Base-by-base conservation (phyloP, 2,113 vertebrate genomes). In the Irena cyanogastra region DNA sequence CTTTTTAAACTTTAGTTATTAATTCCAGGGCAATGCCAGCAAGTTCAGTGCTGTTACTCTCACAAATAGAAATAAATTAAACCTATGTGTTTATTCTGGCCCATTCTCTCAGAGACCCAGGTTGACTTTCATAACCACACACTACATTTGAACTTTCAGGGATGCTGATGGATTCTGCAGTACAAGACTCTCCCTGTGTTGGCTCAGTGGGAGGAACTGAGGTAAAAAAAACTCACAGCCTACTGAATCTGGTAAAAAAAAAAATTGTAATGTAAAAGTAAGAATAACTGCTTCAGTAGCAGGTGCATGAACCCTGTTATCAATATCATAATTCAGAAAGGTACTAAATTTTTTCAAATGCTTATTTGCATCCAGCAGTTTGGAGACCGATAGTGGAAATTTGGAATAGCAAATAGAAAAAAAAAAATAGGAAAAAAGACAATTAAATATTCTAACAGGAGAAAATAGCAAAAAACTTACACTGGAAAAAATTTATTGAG, bases 31-130 rank as follows among this genome's bases (percentile, higher is more conserved):
- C 47, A 78, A 87, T 35, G 56, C 52, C 69, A 75, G 60, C 41
- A 75, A 64, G 41, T 84, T 95, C 91, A 83, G 45, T 33, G 54
- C 61, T 69, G 70, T 65, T 87, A 37, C 33, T 93, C 66, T 87
- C 66, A 72, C 50, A 87, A 87, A 84, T 21, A 82, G 66, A 93
- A 82, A 86, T 68, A 81, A 92, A 94, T 90, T 39, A 93, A 94
- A 79, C 23, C 63, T 86, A 24, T 23, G 54, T 83, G 59, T 72
- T 96, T 95, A 49, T 86, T 92, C 91, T 94, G 89, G 71, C 57
- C 26, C 42, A 10, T 42, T 47, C 87, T 80, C 81, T 61, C n/a
- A 45, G 39, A 65, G 42, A 57, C 33, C 41, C 70, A 69, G 33
- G 59, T 9, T 90, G 89, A 90, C 54, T 93, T 96, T 85, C 61